Percentiles rank a stretch among this genome's conserved stretches.
Conservation (phyloP, 2,888 invertebrate species). For the Ellobium chinense region DNA sequence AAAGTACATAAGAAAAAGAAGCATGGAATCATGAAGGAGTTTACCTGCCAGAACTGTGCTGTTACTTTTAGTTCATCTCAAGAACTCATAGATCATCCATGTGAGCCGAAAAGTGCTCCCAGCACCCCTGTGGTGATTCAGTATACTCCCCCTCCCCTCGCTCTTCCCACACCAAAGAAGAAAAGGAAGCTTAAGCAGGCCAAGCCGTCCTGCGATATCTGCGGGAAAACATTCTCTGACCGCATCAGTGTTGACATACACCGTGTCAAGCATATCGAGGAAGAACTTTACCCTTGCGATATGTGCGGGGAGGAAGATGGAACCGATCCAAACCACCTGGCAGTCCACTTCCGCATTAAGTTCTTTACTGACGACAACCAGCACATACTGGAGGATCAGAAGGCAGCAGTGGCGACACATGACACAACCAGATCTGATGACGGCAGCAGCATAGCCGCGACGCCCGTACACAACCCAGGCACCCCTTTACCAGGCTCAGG, state of each 20-base stretch:
- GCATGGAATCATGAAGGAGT: conserved; percentile 45
- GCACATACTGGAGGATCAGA: conserved; percentile 47
- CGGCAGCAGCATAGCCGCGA: conserved; percentile 20
- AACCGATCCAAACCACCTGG: conserved; percentile 31
- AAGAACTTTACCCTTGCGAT: conserved; percentile 45
- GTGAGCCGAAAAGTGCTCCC: conserved; percentile 30
- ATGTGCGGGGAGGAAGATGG: conserved; percentile 36
- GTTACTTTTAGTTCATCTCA: conserved; percentile 36
- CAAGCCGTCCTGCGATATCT: conserved; percentile 42
- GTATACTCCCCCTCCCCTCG: conserved; percentile 21
- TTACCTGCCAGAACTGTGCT: conserved; percentile 43
- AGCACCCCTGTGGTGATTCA: conserved; percentile 6
- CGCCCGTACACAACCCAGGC: conserved; percentile 28
- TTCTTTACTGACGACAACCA: conserved; percentile 48
- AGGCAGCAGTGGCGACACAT: conserved; percentile 35
- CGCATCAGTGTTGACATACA: conserved; percentile 47
- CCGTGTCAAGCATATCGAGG: conserved; percentile 47
- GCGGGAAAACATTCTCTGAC: conserved; percentile 43
- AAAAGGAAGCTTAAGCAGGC: conserved; percentile 43
- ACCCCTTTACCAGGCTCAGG: conserved; percentile 6
- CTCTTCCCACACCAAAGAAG: conserved; percentile 21
- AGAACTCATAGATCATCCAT: conserved; percentile 40
- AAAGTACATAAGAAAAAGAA: conserved; percentile 48
- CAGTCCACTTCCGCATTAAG: conserved; percentile 43
- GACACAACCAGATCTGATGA: conserved; percentile 32